These are phyloP conservation scores for Tribolium freemani DNA, from an alignment of 2,888 invertebrate species.

Conservation along the genomic window DNA sequence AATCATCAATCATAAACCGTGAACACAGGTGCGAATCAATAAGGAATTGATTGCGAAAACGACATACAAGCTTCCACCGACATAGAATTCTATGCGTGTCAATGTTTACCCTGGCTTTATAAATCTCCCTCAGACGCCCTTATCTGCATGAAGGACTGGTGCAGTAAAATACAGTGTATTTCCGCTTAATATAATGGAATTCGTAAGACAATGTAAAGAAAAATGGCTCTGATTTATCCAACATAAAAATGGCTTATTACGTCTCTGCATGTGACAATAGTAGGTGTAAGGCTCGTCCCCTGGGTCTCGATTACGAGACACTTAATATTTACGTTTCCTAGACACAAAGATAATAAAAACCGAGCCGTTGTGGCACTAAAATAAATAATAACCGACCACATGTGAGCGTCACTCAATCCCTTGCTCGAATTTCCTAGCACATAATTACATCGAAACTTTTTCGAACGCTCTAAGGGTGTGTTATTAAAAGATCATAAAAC, in stretches of 20 bases:
- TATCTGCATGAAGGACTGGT: slow-evolving; percentile 50
- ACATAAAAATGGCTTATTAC: slow-evolving; percentile 2
- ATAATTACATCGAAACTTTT: slow-evolving; percentile 36
- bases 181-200: slow-evolving; percentile 35
- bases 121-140: slow-evolving; percentile 48
- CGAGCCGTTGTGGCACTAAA: slow-evolving; percentile 26
- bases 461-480: slow-evolving; percentile 44
- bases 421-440: slow-evolving; percentile 33
- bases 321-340: slow-evolving; percentile 42
- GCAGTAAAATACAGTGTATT: slow-evolving; percentile 36
- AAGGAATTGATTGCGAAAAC: slow-evolving; percentile 27
- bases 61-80: slow-evolving; percentile 31
- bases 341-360: slow-evolving; percentile 43
- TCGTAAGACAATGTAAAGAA: slow-evolving; percentile 16
- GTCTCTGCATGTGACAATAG: neutral
- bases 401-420: slow-evolving; percentile 40
- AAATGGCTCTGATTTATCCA: slow-evolving; percentile 8
- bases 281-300: slow-evolving; percentile 1
- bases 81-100: slow-evolving; percentile 45
- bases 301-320: slow-evolving; percentile 34
- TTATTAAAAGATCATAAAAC: slow-evolving; percentile 55
- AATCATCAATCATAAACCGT: slow-evolving; percentile 7
- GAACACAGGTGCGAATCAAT: slow-evolving; percentile 23
- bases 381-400: slow-evolving; percentile 38
- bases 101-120: slow-evolving; percentile 44